Conservation (phyloP, 1,140 invertebrate species). For the Trissolcus basalis region DNA sequence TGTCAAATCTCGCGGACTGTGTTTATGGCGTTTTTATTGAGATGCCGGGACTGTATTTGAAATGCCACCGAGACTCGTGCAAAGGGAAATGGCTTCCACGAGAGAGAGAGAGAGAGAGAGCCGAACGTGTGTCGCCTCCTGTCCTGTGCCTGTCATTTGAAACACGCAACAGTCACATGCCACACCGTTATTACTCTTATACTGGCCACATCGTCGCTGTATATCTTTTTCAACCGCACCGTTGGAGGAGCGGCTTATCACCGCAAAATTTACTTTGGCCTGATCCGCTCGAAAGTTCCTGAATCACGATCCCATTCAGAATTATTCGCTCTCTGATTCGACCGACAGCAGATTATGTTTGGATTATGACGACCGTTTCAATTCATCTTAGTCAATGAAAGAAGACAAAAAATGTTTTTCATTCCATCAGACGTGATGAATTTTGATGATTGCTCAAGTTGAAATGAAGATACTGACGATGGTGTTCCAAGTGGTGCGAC, state of each 20-base stretch:
- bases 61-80: constrained; percentile 53
- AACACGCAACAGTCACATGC: constrained; percentile 71
- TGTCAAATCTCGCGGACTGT: constrained; percentile 40
- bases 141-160: constrained; percentile 70
- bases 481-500: no score
- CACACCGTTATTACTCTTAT: constrained; percentile 64
- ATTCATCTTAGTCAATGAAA: no score
- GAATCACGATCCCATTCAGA: constrained; percentile 41
- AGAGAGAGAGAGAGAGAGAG: constrained; percentile 13
- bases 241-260: constrained; percentile 41
- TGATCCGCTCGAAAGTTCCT: constrained; percentile 40
- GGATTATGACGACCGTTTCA: no score
- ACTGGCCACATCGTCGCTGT: constrained; percentile 34
- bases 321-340: constrained; percentile 1
- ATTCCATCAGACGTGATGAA: background rate
- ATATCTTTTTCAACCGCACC: constrained; percentile 46
- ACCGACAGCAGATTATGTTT: background rate
- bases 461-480: no score
- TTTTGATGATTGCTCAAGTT: background rate
- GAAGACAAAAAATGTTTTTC: background rate
- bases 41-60: constrained; percentile 44
- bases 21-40: constrained; percentile 52
- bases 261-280: constrained; percentile 34
- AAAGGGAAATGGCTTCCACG: constrained; percentile 60
- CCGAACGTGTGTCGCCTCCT: constrained; percentile 66